Base-by-base conservation (phyloP, 1,140 invertebrate species). In the Portunus trituberculatus region DNA sequence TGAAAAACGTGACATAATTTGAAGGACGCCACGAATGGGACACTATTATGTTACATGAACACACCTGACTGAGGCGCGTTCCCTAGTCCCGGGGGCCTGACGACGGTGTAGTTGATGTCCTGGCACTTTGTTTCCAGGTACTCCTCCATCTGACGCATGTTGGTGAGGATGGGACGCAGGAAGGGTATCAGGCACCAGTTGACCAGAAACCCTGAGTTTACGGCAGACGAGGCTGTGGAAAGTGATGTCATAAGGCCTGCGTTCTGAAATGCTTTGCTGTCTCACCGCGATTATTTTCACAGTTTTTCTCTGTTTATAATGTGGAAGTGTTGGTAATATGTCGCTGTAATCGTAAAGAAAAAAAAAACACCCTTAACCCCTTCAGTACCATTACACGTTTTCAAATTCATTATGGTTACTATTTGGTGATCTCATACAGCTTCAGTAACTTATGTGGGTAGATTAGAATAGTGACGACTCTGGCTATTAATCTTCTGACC, bases 71-170 rank as follows among this genome's bases (percentile, higher is more conserved):
- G 82, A 14, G 93, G 45, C 4, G 93, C 96, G 76, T 88, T 96
- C 20, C 39, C 95, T 12, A 97, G 96, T 10, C 96, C 96, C 4
- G 96, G 96, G 4, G 97, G 97, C 89, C 96, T 96, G 20, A 97
- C 97, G 10, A 97, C 96, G 0, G 97, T 97, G 95, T 96, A 97
- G 95, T 97, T 96, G 48, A 97, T 95, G 95, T 97, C 97, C 3
- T 10, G 20, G 94, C 96, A 96, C 12, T 96, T 93, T 1, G 96
- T 91, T 52, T 96, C 91, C 29, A 97, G 87, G 46, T 96, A 97
- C 87, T 96, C 93, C 96, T 97, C 97, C 97, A 97, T 97, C 88
- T 96, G 96, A 28, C 96, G 92, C 97, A 97, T 96, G 95, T 96
- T 97, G 39, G 96, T 96, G 82, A 97, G 96, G 84, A 96, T 94